These are phyloP conservation scores for Xenentodon cancila DNA, from an alignment of 2,797 vertebrate species.

Conservation along the genomic window DNA sequence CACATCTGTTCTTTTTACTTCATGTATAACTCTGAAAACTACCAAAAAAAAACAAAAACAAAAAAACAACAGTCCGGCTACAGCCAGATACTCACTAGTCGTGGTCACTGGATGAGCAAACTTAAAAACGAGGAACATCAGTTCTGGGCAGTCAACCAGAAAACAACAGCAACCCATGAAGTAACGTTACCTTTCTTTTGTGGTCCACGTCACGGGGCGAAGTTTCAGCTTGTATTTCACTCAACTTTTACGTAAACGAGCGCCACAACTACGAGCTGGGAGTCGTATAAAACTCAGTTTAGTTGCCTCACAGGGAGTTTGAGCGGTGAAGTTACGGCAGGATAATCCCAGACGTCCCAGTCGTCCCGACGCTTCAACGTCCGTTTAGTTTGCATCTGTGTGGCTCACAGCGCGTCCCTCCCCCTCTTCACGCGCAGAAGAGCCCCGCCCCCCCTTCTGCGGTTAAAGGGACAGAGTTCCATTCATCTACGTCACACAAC, in stretches of 20 bases:
- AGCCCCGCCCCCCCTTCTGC: constrained; percentile 62
- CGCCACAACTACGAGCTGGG: not conserved
- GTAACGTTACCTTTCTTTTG: constrained; percentile 50
- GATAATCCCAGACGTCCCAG: not conserved
- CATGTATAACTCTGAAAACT: not conserved
- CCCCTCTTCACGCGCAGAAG: constrained; percentile 4
- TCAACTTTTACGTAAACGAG: constrained; percentile 17
- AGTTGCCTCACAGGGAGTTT: constrained; percentile 14
- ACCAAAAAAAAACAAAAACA: too few relatives aligned
- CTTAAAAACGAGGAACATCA: not conserved
- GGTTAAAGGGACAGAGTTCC: constrained; percentile 70
- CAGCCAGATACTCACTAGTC: not conserved
- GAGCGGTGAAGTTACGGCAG: not conserved
- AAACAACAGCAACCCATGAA: constrained; percentile 6
- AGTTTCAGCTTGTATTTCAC: constrained; percentile 49
- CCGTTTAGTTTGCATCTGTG: constrained; percentile 46
- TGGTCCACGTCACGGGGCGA: not conserved
- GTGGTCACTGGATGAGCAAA: not conserved
- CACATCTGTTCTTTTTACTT: not conserved
- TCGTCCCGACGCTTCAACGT: constrained; percentile 30
- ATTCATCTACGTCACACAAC: constrained; percentile 16
- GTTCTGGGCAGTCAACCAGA: not conserved
- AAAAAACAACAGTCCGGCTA: not conserved
- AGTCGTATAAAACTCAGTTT: not conserved
- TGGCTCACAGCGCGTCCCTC: constrained; percentile 61